Conservation (phyloP, 2,797 vertebrate species). For the Amazona ochrocephala region DNA sequence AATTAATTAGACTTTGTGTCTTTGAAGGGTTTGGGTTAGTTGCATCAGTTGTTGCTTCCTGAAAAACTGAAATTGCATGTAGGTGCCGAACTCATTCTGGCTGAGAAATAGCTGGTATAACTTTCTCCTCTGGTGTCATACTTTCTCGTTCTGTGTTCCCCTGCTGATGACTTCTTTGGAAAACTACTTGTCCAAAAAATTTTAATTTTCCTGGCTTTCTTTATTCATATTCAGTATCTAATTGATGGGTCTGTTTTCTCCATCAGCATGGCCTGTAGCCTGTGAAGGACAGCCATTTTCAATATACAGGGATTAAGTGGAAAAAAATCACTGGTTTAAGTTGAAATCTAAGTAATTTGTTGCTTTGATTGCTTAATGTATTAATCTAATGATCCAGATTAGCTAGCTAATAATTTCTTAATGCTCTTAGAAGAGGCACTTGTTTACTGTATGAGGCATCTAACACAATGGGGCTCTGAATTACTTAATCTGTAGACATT, state of each 20-base stretch:
- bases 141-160: neutral
- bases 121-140: conserved; percentile 24
- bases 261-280: neutral
- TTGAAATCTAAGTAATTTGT: neutral
- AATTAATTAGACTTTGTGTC: neutral
- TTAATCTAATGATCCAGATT: neutral
- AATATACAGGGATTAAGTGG: neutral
- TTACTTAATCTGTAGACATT: neutral
- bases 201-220: conserved; percentile 33
- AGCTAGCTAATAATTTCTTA: neutral
- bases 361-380: neutral
- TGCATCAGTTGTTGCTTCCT: neutral
- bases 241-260: conserved; percentile 11
- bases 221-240: neutral
- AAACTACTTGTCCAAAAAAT: neutral
- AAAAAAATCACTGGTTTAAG: neutral
- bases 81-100: neutral
- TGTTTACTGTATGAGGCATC: neutral
- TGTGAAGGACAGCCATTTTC: neutral
- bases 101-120: neutral
- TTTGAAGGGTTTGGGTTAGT: neutral
- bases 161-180: conserved; percentile 8
- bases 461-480: neutral
- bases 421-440: neutral
- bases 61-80: neutral